These are phyloP conservation scores for Mola mola DNA, from an alignment of 2,113 vertebrate species.

Conservation along the genomic window DNA sequence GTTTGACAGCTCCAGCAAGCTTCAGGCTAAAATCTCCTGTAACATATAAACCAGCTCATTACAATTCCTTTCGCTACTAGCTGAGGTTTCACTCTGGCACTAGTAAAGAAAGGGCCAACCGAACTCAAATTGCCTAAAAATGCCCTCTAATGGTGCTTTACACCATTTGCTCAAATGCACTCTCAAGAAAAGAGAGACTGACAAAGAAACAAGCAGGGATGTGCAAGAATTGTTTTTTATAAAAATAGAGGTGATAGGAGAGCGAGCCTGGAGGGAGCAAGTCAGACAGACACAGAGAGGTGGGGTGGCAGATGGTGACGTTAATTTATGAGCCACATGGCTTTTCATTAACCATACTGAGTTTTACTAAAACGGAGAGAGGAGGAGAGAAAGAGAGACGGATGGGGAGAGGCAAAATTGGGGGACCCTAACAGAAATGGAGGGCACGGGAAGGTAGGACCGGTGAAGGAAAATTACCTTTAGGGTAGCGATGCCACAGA, in stretches of 20 bases:
- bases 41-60: conserved; percentile 58
- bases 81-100: conserved; percentile 39
- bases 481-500: conserved; percentile 27
- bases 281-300: conserved; percentile 49
- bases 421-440: conserved; percentile 9
- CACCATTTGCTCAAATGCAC: conserved; percentile 38
- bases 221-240: conserved; percentile 49
- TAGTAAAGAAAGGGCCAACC: conserved; percentile 28
- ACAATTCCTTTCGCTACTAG: conserved; percentile 46
- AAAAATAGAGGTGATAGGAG: conserved; percentile 52
- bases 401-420: conserved; percentile 24
- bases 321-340: conserved; percentile 79
- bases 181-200: conserved; percentile 23
- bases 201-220: conserved; percentile 38
- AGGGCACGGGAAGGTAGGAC: conserved; percentile 14
- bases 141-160: conserved; percentile 42
- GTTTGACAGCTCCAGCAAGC: conserved; percentile 54
- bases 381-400: conserved; percentile 31
- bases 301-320: conserved; percentile 75
- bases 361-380: conserved; percentile 67
- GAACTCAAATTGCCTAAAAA: conserved; percentile 37
- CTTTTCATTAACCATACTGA: conserved; percentile 78
- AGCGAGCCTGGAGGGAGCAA: conserved; percentile 35
- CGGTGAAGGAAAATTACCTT: conserved; percentile 31
- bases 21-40: conserved; percentile 46